phyloP scores from a whole-genome alignment of 2,113 vertebrate species.

The Paedocypris sp. region DNA sequence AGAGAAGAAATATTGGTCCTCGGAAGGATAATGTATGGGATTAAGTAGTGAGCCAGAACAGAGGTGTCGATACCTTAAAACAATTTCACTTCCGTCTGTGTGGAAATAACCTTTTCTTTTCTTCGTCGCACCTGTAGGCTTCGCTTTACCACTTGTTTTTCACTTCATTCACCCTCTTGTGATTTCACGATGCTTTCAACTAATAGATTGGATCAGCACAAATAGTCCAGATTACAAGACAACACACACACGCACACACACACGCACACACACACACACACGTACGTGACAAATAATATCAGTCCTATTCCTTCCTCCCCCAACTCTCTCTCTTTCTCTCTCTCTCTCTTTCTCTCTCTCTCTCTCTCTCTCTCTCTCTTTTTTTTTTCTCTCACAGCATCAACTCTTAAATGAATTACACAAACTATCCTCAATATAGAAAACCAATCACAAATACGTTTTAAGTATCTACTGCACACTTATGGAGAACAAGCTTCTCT shows the following conservation, averaged over 20 bases:
- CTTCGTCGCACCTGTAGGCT: no score
- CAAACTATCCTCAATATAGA: background rate
- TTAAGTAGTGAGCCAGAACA: background rate
- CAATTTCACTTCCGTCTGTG: background rate
- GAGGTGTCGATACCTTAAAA: background rate
- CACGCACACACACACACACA: no score
- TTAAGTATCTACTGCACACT: background rate
- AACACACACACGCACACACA: background rate
- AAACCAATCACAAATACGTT: background rate
- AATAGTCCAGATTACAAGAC: background rate
- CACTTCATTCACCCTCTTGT: background rate
- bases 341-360: no score
- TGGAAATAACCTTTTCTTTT: no score
- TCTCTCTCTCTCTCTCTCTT: no score
- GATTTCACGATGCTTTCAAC: constrained; percentile 9
- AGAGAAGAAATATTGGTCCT: constrained; percentile 2
- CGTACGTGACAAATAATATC: no score
- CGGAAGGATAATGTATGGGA: background rate
- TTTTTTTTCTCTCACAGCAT: no score
- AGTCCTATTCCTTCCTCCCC: no score
- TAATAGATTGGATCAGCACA: background rate
- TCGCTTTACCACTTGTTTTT: background rate
- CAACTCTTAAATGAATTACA: background rate
- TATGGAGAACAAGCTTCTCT: background rate
- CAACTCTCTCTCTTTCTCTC: no score